Conservation (phyloP, 2,888 invertebrate species). For the Plutella xylostella region DNA sequence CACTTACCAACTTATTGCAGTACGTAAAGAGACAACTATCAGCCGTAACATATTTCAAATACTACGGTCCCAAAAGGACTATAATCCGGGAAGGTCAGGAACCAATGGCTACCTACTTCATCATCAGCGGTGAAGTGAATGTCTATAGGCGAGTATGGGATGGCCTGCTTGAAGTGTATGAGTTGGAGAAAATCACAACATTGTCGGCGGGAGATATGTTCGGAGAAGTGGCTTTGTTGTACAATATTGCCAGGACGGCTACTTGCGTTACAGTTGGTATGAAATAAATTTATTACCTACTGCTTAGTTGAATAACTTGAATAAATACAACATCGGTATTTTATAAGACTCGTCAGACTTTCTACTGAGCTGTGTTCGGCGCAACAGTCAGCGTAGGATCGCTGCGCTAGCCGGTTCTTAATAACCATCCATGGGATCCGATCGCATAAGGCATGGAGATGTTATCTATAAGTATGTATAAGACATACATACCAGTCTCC, state of each 20-base stretch:
- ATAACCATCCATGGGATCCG: no score
- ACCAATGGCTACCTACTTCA: conserved; percentile 73
- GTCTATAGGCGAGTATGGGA: conserved; percentile 65
- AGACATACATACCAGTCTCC: no score
- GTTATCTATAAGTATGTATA: no score
- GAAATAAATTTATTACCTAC: no score
- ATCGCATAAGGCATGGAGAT: no score
- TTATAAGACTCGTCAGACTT: no score
- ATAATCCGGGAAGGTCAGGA: conserved; percentile 73
- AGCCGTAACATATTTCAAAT: conserved; percentile 71
- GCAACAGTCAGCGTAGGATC: no score
- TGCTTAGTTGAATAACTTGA: no score
- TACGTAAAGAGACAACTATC: conserved; percentile 72
- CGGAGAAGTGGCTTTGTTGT: conserved; percentile 75
- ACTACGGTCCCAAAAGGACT: conserved; percentile 68
- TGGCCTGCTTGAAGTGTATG: conserved; percentile 48
- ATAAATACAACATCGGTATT: no score
- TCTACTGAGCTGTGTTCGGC: no score
- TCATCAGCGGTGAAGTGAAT: conserved; percentile 68
- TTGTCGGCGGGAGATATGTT: conserved; percentile 73
- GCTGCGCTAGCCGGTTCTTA: no score
- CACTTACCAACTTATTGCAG: no score
- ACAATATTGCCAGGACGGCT: conserved; percentile 25
- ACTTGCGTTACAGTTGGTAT: background rate
- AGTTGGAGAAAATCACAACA: conserved; percentile 56